These are phyloP conservation scores for Suricata suricatta DNA, from an alignment of 2,113 vertebrate species.

Conservation along the genomic window DNA sequence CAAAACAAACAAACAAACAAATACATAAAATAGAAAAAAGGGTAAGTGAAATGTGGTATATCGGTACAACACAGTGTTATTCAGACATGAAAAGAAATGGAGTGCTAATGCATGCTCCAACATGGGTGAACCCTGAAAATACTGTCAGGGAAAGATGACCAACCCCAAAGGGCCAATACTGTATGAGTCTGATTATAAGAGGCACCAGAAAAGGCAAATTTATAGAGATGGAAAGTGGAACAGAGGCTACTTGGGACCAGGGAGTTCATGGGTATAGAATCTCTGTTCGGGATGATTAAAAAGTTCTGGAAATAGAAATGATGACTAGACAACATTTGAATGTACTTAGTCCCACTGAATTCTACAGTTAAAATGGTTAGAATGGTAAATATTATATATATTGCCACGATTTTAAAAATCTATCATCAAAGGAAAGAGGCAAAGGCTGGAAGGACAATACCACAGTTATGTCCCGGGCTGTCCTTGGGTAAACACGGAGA, in stretches of 20 bases:
- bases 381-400: not conserved
- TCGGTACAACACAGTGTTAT: rapidly evolving
- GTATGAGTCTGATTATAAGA: not conserved
- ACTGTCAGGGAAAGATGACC: not conserved
- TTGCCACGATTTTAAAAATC: not conserved
- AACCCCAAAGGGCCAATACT: not conserved
- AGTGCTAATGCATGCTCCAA: not conserved
- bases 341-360: not conserved
- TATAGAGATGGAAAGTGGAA: not conserved
- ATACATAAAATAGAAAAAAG: not conserved
- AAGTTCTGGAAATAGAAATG: not conserved
- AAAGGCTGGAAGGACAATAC: rapidly evolving
- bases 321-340: not conserved
- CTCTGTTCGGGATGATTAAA: not conserved
- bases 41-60: not conserved
- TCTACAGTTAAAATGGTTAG: not conserved
- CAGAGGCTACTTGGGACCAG: too few relatives aligned
- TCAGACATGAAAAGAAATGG: not conserved
- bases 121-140: not conserved
- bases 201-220: not conserved
- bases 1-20: too few relatives aligned
- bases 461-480: not conserved
- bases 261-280: not conserved
- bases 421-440: not conserved
- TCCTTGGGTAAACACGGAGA: not conserved